Base-by-base conservation (phyloP, 2,113 vertebrate genomes). In the Pachypanchax playfairii region DNA sequence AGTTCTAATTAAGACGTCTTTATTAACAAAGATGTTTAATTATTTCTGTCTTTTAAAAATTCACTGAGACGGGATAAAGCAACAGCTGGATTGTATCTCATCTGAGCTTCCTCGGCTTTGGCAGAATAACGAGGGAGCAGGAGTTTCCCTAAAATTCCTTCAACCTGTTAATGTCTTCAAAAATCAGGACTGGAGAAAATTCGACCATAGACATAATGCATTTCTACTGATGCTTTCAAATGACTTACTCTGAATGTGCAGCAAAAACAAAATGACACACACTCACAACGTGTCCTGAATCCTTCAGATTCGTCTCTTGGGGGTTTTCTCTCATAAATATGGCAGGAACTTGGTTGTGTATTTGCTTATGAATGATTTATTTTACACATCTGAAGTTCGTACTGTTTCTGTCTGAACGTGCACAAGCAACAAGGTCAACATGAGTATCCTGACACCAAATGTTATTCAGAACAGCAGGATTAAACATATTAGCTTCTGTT, bases 331-430 rank as follows among this genome's bases (percentile, higher is more conserved):
- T 77, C 25, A 50, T 72, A 21, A 22, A 61, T 60, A 64, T 36
- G 70, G 21, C 36, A 65, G 31, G 4, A 12, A 13, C 47, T 13
- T 18, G 56, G 65, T 43, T 56, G 53, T 28, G 28, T 60, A 79
- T 63, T 69, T 62, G 62, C 54, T 53, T 41, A 36, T 69, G 60
- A 77, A 74, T 72, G 47, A 73, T 73, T 80, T 53, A 75, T 80
- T 33, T 49, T 50, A 15, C 35, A n/a, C 65, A 28, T 38, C 22
- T 21, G 41, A 29, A 60, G 56, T 50, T 29, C 29, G 48, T 29
- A 67, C 18, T 26, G 12, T 29, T 15, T 31, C 26, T 46, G 7
- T 55, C 26, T 29, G 36, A 73, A 64, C 31, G 47, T 13, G 42
- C 39, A 46, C 4, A 17, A 13, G 48, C 43, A 50, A 44, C 33